Evolutionary conservation across 2,888 invertebrate species (phyloP).

Genomic region (Macrophya annulata): DNA sequence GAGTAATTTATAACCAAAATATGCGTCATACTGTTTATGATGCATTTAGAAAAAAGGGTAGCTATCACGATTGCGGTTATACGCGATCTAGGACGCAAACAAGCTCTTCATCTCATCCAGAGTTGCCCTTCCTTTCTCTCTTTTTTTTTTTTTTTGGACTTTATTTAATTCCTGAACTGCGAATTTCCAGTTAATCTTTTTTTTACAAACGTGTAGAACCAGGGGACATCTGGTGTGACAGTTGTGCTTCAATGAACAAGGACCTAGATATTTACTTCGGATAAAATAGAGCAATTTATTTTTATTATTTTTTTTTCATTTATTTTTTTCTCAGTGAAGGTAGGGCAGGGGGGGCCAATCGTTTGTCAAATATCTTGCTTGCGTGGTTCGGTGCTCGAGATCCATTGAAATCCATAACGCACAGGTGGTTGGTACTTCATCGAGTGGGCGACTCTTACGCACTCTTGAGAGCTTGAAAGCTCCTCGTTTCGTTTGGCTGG

Average conservation of each 20-base stretch:
- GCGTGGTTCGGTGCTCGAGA: conserved; percentile 8
- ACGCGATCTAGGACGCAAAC: neutral
- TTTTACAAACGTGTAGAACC: neutral
- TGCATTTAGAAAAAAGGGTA: neutral
- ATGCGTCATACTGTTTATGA: neutral
- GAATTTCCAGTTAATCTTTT: neutral
- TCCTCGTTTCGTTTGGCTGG: conserved; percentile 37
- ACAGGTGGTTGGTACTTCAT: conserved; percentile 30
- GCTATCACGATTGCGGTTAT: neutral
- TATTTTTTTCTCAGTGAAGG: neutral
- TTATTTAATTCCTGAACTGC: neutral
- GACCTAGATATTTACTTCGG: neutral
- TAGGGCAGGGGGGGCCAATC: neutral
- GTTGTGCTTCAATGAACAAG: neutral
- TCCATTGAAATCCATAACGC: conserved; percentile 44
- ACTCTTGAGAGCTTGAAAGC: conserved; percentile 33
- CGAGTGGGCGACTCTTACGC: conserved; percentile 30
- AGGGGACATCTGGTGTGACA: neutral
- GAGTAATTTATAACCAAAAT: neutral
- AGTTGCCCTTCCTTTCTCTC: neutral
- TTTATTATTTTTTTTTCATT: neutral
- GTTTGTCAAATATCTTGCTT: conserved; percentile 15
- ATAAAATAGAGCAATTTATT: neutral
- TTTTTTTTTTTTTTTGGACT: neutral
- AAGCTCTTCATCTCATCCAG: neutral